Evolutionary conservation across 92 coral and sea anemone genomes (phyloP).

Genomic region (Parazoanthus swiftii): DNA sequence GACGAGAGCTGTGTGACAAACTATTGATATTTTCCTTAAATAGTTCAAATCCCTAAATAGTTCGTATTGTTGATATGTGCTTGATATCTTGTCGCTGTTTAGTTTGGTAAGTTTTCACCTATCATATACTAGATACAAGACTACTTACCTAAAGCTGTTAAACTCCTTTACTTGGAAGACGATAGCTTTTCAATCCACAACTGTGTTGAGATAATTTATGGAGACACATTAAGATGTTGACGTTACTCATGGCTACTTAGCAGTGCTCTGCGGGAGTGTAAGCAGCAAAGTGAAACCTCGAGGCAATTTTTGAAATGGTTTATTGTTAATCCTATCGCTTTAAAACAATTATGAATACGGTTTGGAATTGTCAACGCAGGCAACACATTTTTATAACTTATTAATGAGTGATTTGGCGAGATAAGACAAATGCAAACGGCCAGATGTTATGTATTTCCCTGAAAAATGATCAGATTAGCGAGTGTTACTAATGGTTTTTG

Average conservation of each 20-base stretch:
- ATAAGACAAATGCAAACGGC: background rate
- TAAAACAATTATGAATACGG: background rate
- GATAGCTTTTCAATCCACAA: background rate
- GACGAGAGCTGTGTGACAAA: background rate
- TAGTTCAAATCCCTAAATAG: background rate
- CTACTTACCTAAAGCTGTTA: background rate
- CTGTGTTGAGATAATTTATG: background rate
- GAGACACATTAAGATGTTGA: background rate
- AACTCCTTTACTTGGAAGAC: background rate
- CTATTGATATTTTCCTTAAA: too few species aligned
- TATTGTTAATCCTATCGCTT: background rate
- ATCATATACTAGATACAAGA: background rate
- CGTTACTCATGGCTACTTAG: background rate
- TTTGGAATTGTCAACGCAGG: background rate
- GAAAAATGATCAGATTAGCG: background rate
- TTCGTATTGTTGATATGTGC: background rate
- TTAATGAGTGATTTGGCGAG: background rate
- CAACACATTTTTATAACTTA: too few species aligned
- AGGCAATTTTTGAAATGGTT: background rate
- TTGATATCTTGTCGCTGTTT: background rate
- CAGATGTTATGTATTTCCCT: background rate
- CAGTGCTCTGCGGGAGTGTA: background rate
- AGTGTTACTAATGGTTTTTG: background rate
- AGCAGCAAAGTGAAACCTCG: background rate
- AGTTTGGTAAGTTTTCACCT: background rate